Evolutionary conservation across 2,888 invertebrate genomes (phyloP).

Genomic region (Noctua janthe): DNA sequence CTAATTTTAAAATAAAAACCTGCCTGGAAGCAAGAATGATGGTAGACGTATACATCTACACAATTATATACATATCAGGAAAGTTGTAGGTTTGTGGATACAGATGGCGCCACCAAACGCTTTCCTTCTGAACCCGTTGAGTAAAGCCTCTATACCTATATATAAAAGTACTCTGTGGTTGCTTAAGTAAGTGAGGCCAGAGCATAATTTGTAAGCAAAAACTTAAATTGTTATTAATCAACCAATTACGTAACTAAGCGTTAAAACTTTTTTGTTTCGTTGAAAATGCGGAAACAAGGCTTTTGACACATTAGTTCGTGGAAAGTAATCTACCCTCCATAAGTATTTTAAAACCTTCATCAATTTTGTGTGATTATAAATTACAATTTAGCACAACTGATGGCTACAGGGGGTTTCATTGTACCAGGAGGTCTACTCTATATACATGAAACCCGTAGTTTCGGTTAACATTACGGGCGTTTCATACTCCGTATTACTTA

Average conservation of each 20-base stretch:
- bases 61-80: too few relatives aligned
- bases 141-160: too few relatives aligned
- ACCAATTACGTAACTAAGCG: constrained; percentile 12
- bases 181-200: neutral
- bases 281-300: constrained; percentile 17
- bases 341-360: neutral
- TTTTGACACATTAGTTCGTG: constrained; percentile 1
- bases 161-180: neutral
- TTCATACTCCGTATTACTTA: too few relatives aligned
- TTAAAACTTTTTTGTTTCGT: neutral
- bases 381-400: neutral
- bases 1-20: too few relatives aligned
- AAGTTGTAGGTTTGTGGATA: too few relatives aligned
- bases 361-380: neutral
- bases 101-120: too few relatives aligned
- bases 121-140: too few relatives aligned
- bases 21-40: too few relatives aligned
- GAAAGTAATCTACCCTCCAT: neutral
- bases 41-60: too few relatives aligned
- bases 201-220: neutral
- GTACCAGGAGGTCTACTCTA: neutral
- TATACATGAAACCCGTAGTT: neutral
- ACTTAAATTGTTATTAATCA: neutral
- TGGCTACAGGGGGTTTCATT: too few relatives aligned
- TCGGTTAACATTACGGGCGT: neutral